These are phyloP conservation scores for Bubo scandiacus DNA, from an alignment of 2,113 vertebrate genomes.

Conservation along the genomic window DNA sequence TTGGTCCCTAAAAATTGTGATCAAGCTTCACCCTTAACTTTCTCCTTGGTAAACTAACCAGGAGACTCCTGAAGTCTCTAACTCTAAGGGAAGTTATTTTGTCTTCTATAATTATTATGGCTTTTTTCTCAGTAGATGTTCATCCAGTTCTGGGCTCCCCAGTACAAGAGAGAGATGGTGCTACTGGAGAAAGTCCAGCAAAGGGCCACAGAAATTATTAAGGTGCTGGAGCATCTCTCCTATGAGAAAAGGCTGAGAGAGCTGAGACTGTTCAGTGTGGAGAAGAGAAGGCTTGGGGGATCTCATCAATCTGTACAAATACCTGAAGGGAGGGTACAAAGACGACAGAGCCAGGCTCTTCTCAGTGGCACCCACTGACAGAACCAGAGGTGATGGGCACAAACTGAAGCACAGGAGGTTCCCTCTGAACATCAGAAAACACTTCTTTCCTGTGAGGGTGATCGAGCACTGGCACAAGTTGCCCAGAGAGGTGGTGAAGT, in stretches of 20 bases:
- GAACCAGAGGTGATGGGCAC: neutral
- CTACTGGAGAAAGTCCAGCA: neutral
- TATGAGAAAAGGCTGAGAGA: neutral
- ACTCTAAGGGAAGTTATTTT: neutral
- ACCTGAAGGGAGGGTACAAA: neutral
- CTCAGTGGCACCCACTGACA: neutral
- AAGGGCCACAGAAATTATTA: neutral
- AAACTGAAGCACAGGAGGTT: neutral
- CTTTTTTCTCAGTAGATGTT: neutral
- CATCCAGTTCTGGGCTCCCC: neutral
- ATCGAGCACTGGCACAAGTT: neutral
- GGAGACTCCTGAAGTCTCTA: neutral
- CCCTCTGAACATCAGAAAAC: neutral
- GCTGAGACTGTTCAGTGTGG: neutral
- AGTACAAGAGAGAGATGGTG: neutral
- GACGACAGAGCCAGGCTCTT: neutral
- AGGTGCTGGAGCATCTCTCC: neutral
- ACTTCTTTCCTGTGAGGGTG: neutral
- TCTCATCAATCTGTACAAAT: neutral
- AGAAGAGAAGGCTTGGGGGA: neutral
- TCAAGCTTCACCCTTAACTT: neutral
- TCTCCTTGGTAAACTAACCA: neutral
- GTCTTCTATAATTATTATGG: neutral
- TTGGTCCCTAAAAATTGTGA: neutral
- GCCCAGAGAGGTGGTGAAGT: neutral